These are phyloP conservation scores for Callimorpha dominula DNA, from an alignment of 2,888 invertebrate genomes.

Conservation along the genomic window DNA sequence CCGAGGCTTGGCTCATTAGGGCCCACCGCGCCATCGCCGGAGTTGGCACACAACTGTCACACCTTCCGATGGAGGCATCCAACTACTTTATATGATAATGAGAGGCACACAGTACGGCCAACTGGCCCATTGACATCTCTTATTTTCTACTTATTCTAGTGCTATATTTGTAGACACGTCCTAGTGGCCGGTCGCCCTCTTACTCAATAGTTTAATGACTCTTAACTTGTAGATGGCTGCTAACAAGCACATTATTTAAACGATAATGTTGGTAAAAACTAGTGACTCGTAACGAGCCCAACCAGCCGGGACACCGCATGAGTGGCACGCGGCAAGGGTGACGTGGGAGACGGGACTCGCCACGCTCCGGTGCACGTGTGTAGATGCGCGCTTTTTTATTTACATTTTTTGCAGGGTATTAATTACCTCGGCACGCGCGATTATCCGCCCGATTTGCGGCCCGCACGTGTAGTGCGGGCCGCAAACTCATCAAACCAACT, in stretches of 20 bases:
- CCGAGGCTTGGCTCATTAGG: neutral
- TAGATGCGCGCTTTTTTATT: conserved; percentile 31
- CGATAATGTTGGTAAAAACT: neutral
- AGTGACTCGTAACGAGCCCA: neutral
- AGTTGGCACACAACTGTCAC: neutral
- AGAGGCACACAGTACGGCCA: neutral
- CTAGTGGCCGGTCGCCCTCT: neutral
- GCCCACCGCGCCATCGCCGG: neutral
- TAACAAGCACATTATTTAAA: neutral
- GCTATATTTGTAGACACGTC: neutral
- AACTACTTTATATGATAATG: neutral
- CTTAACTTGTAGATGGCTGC: neutral
- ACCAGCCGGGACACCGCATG: neutral
- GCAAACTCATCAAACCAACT: no score
- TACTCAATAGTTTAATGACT: neutral
- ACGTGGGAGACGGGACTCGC: neutral
- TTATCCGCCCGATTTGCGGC: conserved; percentile 40
- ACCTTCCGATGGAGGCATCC: neutral
- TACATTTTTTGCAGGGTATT: conserved; percentile 38
- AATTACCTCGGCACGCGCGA: conserved; percentile 48
- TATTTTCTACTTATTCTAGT: neutral
- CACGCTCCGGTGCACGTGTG: conserved; percentile 12
- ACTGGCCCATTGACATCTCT: neutral
- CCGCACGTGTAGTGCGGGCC: no score
- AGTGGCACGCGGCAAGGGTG: neutral